Conservation (phyloP, 2,888 invertebrate genomes). For the Aleiodes alternator region DNA sequence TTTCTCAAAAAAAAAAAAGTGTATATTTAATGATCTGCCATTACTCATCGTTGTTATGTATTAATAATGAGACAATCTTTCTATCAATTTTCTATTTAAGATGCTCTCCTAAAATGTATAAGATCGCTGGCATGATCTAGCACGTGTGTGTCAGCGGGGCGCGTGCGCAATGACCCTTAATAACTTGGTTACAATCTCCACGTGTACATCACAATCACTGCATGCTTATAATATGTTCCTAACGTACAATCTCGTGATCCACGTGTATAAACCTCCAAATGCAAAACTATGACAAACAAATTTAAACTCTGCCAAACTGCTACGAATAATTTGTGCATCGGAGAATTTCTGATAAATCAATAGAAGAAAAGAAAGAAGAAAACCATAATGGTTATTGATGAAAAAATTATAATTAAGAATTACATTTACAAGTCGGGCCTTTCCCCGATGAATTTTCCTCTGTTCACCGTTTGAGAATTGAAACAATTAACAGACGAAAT, state of each 20-base stretch:
- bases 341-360: not conserved
- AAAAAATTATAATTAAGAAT: not conserved
- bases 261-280: constrained; percentile 11
- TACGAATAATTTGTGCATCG: not conserved
- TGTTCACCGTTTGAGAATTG: too few species aligned
- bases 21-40: too few species aligned
- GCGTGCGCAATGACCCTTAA: constrained; percentile 61
- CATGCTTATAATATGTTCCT: constrained; percentile 8
- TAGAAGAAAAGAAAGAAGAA: not conserved
- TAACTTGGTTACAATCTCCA: constrained; percentile 12
- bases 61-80: not conserved
- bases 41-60: not conserved
- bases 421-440: not conserved
- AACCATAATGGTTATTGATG: not conserved
- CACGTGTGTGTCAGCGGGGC: constrained; percentile 42
- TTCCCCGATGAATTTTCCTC: not conserved
- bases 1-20: too few species aligned
- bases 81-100: too few species aligned
- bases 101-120: too few species aligned
- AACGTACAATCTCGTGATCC: not conserved
- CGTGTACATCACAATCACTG: constrained; percentile 29
- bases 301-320: not conserved
- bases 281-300: not conserved
- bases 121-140: constrained; percentile 19
- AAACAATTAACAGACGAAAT: too few species aligned